These are phyloP conservation scores for Chelon labrosus DNA, from an alignment of 2,797 vertebrate genomes.

Conservation along the genomic window DNA sequence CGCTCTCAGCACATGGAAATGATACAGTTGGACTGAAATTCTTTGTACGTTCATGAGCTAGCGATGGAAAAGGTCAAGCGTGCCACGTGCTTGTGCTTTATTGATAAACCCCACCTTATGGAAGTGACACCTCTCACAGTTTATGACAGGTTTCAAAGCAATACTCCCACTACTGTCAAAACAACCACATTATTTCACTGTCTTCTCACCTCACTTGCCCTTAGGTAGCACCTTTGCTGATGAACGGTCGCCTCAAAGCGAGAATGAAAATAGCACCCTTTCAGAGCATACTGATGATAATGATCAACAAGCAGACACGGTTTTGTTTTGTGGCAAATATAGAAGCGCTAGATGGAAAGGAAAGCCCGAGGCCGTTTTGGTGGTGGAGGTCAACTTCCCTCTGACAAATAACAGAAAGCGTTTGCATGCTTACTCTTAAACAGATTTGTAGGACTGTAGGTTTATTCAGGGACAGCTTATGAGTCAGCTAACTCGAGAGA, in stretches of 20 bases:
- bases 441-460: conserved; percentile 44
- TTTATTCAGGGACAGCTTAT: conserved; percentile 42
- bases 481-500: conserved; percentile 44
- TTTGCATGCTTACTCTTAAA: conserved; percentile 36
- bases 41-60: conserved; percentile 39
- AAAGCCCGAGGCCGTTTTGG: background rate
- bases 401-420: conserved; percentile 20
- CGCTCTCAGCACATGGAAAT: conserved; percentile 57
- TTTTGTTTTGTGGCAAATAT: background rate
- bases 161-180: conserved; percentile 44
- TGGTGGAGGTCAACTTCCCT: conserved; percentile 28
- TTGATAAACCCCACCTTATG: conserved; percentile 33
- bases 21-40: conserved; percentile 51
- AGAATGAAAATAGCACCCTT: background rate
- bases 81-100: conserved; percentile 53
- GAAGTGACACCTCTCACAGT: background rate
- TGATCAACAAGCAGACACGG: background rate
- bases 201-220: conserved; percentile 23
- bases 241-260: background rate
- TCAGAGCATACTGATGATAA: background rate
- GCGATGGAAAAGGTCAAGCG: conserved; percentile 26
- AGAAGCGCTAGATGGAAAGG: background rate
- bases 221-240: conserved; percentile 16
- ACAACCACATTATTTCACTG: conserved; percentile 11
- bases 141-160: conserved; percentile 44